These are phyloP conservation scores for Hirundichthys speculiger DNA, from an alignment of 2,113 vertebrate genomes.

Conservation along the genomic window DNA sequence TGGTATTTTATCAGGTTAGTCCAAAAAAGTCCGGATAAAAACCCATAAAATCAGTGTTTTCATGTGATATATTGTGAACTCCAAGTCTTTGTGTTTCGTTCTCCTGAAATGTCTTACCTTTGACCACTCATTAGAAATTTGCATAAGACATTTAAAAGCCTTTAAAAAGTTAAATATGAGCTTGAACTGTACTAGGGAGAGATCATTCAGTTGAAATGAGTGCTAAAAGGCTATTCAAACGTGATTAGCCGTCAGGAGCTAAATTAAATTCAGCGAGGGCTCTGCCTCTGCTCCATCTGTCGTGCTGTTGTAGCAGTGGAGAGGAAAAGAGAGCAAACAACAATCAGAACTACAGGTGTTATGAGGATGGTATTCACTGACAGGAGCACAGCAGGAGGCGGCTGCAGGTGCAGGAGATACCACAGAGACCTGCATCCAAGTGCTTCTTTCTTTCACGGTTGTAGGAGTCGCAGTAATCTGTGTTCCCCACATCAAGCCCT, in stretches of 20 bases:
- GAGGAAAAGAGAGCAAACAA: not conserved
- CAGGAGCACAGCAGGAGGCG: slow-evolving; percentile 17
- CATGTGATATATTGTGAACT: no score
- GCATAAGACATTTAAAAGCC: not conserved
- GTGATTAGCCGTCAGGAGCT: slow-evolving; percentile 15
- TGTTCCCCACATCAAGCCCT: no score
- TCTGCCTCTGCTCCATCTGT: slow-evolving; percentile 56
- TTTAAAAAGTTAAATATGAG: not conserved
- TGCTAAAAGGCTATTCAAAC: not conserved
- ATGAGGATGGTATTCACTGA: not conserved
- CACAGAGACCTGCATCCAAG: no score
- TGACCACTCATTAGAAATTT: not conserved
- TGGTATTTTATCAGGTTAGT: no score
- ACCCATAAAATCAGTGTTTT: no score
- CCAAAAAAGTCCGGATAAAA: no score
- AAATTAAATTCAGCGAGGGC: slow-evolving; percentile 34
- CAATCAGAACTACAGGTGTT: not conserved
- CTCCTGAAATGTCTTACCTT: not conserved
- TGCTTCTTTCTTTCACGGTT: no score
- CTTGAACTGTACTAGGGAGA: not conserved
- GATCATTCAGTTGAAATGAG: not conserved
- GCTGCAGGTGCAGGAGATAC: no score
- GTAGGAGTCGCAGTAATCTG: no score
- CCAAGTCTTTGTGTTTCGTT: not conserved
- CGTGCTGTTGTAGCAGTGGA: not conserved